These are phyloP conservation scores for Cercopithecus petaurista DNA, from an alignment of 2,797 vertebrate genomes.

Conservation along the genomic window DNA sequence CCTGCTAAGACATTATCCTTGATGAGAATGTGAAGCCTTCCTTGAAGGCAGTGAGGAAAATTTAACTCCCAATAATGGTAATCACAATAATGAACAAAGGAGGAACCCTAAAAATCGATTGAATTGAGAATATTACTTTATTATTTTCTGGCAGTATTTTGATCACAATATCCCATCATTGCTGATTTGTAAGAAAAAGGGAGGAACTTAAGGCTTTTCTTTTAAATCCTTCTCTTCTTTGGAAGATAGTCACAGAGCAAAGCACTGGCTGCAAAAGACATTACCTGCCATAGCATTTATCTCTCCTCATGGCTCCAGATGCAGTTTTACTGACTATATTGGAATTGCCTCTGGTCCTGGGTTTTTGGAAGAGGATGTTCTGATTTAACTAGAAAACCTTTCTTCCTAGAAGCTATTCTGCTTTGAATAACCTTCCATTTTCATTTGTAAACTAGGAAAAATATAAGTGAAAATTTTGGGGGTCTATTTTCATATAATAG, in stretches of 20 bases:
- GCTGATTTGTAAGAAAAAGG: neutral
- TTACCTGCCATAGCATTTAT: conserved; percentile 64
- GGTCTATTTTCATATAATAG: neutral
- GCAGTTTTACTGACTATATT: conserved; percentile 58
- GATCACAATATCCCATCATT: neutral
- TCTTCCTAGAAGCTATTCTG: conserved; percentile 65
- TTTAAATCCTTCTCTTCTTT: conserved; percentile 49
- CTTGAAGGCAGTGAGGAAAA: neutral
- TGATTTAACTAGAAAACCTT: conserved; percentile 50
- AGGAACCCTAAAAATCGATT: neutral
- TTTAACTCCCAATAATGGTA: neutral
- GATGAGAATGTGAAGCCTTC: neutral
- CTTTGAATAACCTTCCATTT: conserved; percentile 54
- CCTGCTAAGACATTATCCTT: neutral
- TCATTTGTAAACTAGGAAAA: conserved; percentile 26
- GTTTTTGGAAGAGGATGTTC: conserved; percentile 57
- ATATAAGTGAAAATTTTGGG: neutral
- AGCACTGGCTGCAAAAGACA: conserved; percentile 54
- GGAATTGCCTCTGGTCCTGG: conserved; percentile 65
- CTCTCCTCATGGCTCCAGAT: conserved; percentile 67
- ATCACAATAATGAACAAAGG: neutral
- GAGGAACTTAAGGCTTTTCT: neutral
- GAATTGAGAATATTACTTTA: neutral
- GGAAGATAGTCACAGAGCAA: conserved; percentile 45
- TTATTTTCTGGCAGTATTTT: neutral